Conservation (phyloP, 2,888 invertebrate genomes). For the Xylota segnis region DNA sequence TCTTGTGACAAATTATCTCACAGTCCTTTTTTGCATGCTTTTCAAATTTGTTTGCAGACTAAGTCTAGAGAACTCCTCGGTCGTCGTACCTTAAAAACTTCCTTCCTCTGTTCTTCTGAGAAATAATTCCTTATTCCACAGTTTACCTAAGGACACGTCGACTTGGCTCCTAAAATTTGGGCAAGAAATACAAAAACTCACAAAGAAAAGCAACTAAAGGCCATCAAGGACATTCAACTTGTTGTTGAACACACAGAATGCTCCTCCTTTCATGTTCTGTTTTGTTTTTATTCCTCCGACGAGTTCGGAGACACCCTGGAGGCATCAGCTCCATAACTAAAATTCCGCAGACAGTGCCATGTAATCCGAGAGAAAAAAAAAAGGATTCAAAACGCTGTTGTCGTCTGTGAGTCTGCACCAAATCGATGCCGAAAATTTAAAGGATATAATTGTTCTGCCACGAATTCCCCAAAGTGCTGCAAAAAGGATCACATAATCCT, state of each 20-base stretch:
- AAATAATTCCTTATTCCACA: too few species aligned
- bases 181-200: background rate
- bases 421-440: background rate
- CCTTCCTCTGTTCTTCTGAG: too few species aligned
- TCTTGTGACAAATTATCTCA: too few species aligned
- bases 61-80: too few species aligned
- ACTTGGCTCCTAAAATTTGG: background rate
- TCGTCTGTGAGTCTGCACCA: background rate
- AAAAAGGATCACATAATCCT: conserved; percentile 35
- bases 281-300: background rate
- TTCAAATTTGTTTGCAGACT: too few species aligned
- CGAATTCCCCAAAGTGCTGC: background rate
- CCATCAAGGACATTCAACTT: background rate
- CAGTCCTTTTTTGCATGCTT: too few species aligned
- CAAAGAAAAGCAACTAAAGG: background rate
- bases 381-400: background rate
- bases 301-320: conserved; percentile 5
- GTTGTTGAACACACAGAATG: background rate
- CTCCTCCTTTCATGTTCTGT: background rate
- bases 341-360: background rate
- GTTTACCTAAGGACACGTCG: too few species aligned
- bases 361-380: conserved; percentile 3
- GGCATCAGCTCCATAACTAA: conserved; percentile 8
- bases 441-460: background rate
- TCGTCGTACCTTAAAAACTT: too few species aligned